phyloP scores from a whole-genome alignment of 2,888 invertebrate species.

The Actias luna region DNA sequence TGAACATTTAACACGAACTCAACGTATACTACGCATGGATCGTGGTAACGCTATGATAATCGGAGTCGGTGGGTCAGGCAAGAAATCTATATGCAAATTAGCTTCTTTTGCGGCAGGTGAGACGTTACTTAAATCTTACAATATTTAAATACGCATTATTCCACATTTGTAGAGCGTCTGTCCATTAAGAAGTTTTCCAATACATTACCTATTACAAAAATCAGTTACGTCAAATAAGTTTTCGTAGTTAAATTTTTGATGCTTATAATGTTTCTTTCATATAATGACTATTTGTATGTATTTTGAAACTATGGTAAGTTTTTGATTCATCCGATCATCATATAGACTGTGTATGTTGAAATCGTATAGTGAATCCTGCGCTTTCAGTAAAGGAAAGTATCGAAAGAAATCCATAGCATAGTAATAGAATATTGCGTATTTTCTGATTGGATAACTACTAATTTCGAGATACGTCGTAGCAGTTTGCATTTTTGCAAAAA shows the following conservation, averaged over 20 bases:
- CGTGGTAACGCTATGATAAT: constrained; percentile 92
- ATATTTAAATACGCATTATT: too few relatives aligned
- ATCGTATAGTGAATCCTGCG: background rate
- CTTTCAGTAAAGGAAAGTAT: background rate
- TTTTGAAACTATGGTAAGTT: too few relatives aligned
- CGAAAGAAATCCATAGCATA: background rate
- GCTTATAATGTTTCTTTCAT: background rate
- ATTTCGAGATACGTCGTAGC: too few relatives aligned
- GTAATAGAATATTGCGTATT: background rate
- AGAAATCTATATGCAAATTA: constrained; percentile 89
- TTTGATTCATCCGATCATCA: too few relatives aligned
- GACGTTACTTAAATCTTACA: too few relatives aligned
- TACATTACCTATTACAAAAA: background rate
- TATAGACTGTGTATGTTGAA: background rate
- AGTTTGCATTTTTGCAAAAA: background rate
- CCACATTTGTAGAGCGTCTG: too few relatives aligned
- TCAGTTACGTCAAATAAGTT: background rate
- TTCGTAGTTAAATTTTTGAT: background rate
- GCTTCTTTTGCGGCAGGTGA: constrained; percentile 91
- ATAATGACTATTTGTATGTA: background rate
- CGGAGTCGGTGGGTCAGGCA: constrained; percentile 95
- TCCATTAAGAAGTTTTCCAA: too few relatives aligned
- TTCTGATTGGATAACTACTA: background rate
- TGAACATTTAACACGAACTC: constrained; percentile 94
- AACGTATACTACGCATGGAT: constrained; percentile 91